Conservation (phyloP, 2,888 invertebrate genomes). For the Leptothorax acervorum region DNA sequence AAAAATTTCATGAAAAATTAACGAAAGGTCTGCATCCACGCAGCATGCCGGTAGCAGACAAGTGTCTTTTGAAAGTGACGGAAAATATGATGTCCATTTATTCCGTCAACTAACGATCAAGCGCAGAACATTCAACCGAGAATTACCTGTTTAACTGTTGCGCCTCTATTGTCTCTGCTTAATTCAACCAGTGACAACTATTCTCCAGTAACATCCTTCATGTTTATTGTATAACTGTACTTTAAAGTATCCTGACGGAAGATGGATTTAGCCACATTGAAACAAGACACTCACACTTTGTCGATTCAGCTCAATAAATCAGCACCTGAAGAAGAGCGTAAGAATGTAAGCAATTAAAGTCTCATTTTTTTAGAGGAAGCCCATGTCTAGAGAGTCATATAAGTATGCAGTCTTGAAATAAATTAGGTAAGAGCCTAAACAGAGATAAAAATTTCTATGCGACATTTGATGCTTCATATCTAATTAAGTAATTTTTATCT, state of each 20-base stretch:
- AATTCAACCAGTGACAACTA: slow-evolving; percentile 49
- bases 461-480: neutral
- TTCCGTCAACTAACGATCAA: slow-evolving; percentile 37
- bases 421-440: neutral
- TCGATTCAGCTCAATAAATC: slow-evolving; percentile 35
- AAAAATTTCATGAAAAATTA: slow-evolving; percentile 14
- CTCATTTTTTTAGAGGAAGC: neutral
- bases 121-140: slow-evolving; percentile 30
- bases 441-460: neutral
- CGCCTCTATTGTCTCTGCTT: slow-evolving; percentile 31
- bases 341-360: neutral
- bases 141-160: slow-evolving; percentile 46
- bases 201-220: slow-evolving; percentile 43
- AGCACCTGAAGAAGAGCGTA: neutral
- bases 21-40: neutral
- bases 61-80: slow-evolving; percentile 34
- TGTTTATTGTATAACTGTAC: slow-evolving; percentile 45
- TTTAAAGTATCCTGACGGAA: slow-evolving; percentile 30
- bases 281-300: slow-evolving; percentile 27
- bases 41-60: slow-evolving; percentile 11
- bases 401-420: neutral
- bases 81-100: slow-evolving; percentile 43
- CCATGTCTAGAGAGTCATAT: neutral
- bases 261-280: slow-evolving; percentile 25
- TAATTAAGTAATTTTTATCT: neutral